Conservation (phyloP, 2,113 vertebrate species). For the Procavia capensis region DNA sequence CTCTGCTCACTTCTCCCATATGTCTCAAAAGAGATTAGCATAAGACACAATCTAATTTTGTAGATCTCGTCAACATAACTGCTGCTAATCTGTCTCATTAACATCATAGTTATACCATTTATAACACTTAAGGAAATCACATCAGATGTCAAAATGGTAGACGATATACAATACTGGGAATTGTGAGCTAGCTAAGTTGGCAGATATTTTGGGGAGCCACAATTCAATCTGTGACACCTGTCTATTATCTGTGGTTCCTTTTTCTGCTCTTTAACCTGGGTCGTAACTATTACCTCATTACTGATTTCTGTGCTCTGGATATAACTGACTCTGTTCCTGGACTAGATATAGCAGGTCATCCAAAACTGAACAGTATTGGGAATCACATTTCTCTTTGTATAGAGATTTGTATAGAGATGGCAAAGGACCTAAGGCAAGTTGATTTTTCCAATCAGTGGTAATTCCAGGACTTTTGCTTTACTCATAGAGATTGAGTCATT, state of each 20-base stretch:
- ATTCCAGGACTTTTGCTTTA: background rate
- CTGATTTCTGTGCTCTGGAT: background rate
- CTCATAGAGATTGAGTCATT: background rate
- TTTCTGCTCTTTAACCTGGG: background rate
- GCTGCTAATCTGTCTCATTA: too few relatives aligned
- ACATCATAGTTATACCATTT: too few relatives aligned
- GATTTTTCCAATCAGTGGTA: background rate
- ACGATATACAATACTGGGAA: too few relatives aligned
- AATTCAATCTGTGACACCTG: too few relatives aligned
- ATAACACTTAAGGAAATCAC: too few relatives aligned
- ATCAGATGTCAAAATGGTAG: too few relatives aligned
- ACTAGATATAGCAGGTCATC: background rate
- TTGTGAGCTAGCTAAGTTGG: too few relatives aligned
- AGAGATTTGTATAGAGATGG: background rate
- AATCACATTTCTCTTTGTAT: background rate
- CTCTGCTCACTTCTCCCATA: too few relatives aligned
- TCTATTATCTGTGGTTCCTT: background rate
- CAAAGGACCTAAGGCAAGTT: background rate
- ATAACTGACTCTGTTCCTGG: background rate
- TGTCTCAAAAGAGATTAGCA: too few relatives aligned
- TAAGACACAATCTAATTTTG: too few relatives aligned
- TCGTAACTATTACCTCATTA: background rate
- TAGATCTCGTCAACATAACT: too few relatives aligned
- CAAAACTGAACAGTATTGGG: background rate
- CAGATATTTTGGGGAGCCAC: too few relatives aligned